Conservation (phyloP, 1,140 invertebrate genomes). For the Trissolcus basalis region DNA sequence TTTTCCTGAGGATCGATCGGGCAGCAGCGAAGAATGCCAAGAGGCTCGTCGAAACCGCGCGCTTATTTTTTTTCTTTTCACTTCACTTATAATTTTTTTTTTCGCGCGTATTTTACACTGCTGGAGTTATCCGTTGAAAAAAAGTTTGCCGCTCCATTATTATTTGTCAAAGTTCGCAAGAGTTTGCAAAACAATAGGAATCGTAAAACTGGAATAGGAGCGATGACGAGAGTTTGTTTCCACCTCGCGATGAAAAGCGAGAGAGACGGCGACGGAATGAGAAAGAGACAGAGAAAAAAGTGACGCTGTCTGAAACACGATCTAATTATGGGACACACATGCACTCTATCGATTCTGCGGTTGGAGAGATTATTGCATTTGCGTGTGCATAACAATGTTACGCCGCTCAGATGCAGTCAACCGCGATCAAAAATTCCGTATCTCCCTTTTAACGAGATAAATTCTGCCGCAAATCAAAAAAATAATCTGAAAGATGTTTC, state of each 20-base stretch:
- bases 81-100: neutral
- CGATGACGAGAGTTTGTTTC: neutral
- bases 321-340: constrained; percentile 23
- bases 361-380: constrained; percentile 24
- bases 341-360: constrained; percentile 13
- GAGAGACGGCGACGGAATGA: neutral
- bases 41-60: constrained; percentile 10
- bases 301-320: neutral
- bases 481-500: too few species aligned
- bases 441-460: too few species aligned
- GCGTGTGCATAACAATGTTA: constrained; percentile 35
- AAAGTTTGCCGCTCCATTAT: constrained; percentile 16
- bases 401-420: constrained; percentile 30
- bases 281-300: neutral
- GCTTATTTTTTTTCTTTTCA: constrained; percentile 12
- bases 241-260: neutral
- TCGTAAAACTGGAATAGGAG: neutral
- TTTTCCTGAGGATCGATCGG: constrained; percentile 30
- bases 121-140: constrained; percentile 15
- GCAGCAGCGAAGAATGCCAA: constrained; percentile 7
- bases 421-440: constrained; percentile 20
- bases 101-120: neutral
- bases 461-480: too few species aligned
- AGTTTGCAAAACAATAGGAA: constrained; percentile 5
- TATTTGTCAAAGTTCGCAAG: constrained; percentile 12